Percentiles rank a stretch among this genome's conserved stretches.
These are phyloP conservation scores for Muscicapa adusta DNA, from an alignment of 2,113 vertebrate genomes.

Conservation along the genomic window DNA sequence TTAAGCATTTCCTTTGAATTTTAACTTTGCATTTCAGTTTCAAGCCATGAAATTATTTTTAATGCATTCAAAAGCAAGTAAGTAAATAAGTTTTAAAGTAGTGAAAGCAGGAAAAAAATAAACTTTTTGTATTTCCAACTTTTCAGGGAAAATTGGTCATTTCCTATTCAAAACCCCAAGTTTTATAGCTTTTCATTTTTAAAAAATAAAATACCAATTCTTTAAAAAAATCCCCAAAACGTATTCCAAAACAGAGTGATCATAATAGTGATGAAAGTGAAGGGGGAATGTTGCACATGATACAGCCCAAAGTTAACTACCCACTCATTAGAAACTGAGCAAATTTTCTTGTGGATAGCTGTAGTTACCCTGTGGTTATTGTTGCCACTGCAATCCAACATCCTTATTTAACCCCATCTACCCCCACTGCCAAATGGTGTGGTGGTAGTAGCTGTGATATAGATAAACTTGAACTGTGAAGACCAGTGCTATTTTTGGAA, in stretches of 20 bases:
- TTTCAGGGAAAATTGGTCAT: neutral
- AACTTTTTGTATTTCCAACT: neutral
- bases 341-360: neutral
- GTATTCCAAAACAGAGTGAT: neutral
- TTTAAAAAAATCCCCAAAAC: neutral
- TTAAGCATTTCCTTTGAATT: neutral
- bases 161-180: neutral
- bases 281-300: neutral
- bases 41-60: neutral
- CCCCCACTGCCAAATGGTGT: neutral
- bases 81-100: neutral
- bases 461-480: neutral
- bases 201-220: neutral
- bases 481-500: neutral
- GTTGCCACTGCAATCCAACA: neutral
- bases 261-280: neutral
- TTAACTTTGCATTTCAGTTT: neutral
- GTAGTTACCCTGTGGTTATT: neutral
- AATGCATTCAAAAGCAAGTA: neutral
- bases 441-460: neutral
- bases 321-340: neutral
- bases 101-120: neutral
- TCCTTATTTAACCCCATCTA: neutral
- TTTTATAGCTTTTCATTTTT: neutral
- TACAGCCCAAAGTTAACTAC: neutral